These are phyloP conservation scores for Cuniculus paca DNA, from an alignment of 2,797 vertebrate genomes.

Conservation along the genomic window DNA sequence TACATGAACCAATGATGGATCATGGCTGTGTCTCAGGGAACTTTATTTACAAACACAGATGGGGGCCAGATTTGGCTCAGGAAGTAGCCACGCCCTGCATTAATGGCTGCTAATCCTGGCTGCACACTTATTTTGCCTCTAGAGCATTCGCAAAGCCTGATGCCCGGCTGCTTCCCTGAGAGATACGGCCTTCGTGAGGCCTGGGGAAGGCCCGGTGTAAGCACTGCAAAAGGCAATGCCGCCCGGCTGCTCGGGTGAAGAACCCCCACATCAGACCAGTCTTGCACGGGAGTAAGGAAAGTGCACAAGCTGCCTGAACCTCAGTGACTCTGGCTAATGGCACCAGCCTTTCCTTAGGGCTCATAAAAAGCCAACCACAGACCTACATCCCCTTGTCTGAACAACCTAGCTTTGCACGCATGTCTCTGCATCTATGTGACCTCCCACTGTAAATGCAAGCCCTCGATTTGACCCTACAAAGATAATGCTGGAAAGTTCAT, in stretches of 20 bases:
- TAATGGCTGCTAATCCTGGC: neutral
- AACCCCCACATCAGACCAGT: neutral
- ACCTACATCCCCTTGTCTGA: neutral
- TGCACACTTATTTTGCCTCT: neutral
- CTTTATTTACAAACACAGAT: slow-evolving; percentile 37
- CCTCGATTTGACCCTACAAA: neutral
- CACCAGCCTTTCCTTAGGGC: neutral
- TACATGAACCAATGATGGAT: neutral
- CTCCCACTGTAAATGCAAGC: neutral
- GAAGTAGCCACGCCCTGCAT: neutral
- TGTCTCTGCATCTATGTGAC: accelerated
- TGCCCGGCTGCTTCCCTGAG: neutral
- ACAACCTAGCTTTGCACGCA: neutral
- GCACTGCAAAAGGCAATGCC: neutral
- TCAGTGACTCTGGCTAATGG: too few relatives aligned
- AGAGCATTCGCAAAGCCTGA: neutral
- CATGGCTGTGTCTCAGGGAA: neutral
- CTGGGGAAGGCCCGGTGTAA: neutral
- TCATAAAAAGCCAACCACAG: neutral
- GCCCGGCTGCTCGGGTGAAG: neutral
- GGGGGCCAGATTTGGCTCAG: neutral
- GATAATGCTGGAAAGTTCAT: neutral
- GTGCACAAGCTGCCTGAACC: neutral
- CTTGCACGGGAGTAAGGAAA: neutral
- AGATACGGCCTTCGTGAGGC: neutral